Evolutionary conservation across 2,797 vertebrate genomes (phyloP).

Genomic region (Echiichthys vipera): DNA sequence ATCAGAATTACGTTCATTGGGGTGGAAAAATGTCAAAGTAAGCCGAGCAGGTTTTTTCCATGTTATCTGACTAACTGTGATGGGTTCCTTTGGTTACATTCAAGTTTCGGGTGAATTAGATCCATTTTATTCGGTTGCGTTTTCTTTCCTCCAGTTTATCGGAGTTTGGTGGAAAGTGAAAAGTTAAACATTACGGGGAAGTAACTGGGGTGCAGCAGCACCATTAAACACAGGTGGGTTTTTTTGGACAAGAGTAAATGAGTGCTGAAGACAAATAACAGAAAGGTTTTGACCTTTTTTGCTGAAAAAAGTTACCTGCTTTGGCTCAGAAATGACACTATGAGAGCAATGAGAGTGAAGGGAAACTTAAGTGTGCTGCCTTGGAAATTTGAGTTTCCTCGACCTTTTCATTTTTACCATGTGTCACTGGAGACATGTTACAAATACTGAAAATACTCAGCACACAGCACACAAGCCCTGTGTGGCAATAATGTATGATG

Average conservation of each 20-base stretch:
- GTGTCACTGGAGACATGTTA: not conserved
- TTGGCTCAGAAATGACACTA: not conserved
- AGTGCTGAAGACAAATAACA: not conserved
- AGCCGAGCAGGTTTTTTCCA: constrained; percentile 2
- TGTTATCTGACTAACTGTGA: constrained; percentile 3
- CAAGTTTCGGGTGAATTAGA: constrained; percentile 1
- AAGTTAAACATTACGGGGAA: not conserved
- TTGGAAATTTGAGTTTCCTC: not conserved
- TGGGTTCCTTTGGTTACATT: constrained; percentile 32
- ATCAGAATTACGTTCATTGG: not conserved
- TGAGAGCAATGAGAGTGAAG: not conserved
- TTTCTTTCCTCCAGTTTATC: not conserved
- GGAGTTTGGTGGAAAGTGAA: constrained; percentile 5
- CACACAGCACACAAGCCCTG: not conserved
- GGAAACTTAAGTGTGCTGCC: too few species aligned
- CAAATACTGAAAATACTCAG: not conserved
- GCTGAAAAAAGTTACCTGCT: too few species aligned
- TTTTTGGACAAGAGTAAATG: not conserved
- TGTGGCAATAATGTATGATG: not conserved
- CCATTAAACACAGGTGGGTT: not conserved
- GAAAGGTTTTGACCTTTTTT: too few species aligned
- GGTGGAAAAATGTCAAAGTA: not conserved
- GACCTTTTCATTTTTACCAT: not conserved
- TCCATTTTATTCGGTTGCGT: not conserved
- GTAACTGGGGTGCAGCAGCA: too few species aligned